phyloP scores from a whole-genome alignment of 2,113 vertebrate species.

The Pituophis catenifer region DNA sequence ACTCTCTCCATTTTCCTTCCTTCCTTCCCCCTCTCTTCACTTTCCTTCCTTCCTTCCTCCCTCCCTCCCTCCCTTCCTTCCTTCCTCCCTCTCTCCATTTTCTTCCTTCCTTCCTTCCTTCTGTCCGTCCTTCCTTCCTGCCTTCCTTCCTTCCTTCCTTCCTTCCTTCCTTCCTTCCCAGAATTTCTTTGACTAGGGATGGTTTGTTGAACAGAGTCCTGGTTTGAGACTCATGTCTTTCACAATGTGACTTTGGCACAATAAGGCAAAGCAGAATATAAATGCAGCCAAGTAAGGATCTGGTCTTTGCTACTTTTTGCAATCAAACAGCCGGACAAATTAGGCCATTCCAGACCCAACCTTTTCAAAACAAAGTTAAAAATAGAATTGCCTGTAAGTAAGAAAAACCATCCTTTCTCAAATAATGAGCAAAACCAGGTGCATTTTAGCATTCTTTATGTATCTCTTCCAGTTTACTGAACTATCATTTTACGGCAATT shows the following conservation, averaged over 20 bases:
- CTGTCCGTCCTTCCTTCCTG: too few relatives aligned
- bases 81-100: too few relatives aligned
- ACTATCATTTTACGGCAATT: neutral
- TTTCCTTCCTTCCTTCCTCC: neutral
- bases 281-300: neutral
- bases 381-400: neutral
- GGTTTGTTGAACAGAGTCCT: neutral
- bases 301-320: neutral
- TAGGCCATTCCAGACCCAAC: constrained; percentile 12
- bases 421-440: constrained; percentile 1
- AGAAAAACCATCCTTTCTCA: neutral
- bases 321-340: rapidly evolving
- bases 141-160: too few relatives aligned
- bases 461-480: neutral
- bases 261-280: neutral
- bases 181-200: neutral
- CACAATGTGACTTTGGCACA: neutral
- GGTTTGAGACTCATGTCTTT: neutral
- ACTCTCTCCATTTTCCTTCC: too few relatives aligned
- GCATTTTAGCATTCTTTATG: neutral
- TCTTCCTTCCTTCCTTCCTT: too few relatives aligned
- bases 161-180: neutral
- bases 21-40: too few relatives aligned
- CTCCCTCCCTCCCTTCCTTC: neutral
- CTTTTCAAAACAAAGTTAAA: constrained; percentile 4